A percentile compares a stretch with the other conserved stretches of the same genome.
Evolutionary conservation across 1,140 invertebrate species (phyloP).

Genomic region (Drosophila arawakana): DNA sequence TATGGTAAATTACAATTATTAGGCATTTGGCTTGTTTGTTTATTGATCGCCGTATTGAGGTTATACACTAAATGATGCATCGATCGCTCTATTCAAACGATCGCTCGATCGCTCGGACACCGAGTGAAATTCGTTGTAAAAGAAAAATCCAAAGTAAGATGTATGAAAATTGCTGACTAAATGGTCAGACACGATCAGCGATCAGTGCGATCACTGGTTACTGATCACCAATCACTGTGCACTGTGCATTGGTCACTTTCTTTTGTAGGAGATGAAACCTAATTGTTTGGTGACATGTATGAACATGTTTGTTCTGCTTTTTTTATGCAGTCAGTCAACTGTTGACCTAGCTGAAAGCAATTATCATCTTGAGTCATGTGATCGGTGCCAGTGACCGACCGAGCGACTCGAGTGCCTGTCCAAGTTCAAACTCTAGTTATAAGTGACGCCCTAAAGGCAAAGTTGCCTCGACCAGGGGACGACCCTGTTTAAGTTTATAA

Average conservation of each 20-base stretch:
- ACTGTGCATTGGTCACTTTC: conserved; percentile 64
- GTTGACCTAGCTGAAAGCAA: conserved; percentile 75
- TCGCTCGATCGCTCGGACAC: conserved; percentile 56
- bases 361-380: conserved; percentile 62
- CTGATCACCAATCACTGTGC: conserved; percentile 17
- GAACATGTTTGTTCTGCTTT: conserved; percentile 4
- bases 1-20: conserved; percentile 83
- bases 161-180: conserved; percentile 77
- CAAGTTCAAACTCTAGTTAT: conserved; percentile 70
- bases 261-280: conserved; percentile 45
- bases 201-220: conserved; percentile 32
- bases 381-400: conserved; percentile 41
- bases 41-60: conserved; percentile 79
- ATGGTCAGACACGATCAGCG: conserved; percentile 63
- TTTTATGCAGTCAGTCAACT: conserved; percentile 28
- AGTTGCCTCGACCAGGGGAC: conserved; percentile 10
- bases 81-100: conserved; percentile 46
- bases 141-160: conserved; percentile 41
- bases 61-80: conserved; percentile 74
- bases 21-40: conserved; percentile 82
- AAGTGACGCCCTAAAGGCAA: conserved; percentile 75
- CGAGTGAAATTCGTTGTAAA: conserved; percentile 61
- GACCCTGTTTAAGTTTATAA: conserved; percentile 83
- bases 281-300: conserved; percentile 69
- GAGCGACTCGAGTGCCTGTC: conserved; percentile 48